A percentile compares a stretch with the other conserved stretches of the same genome.
Conservation (phyloP, 92 coral and sea anemone species). For the Epizoanthus rinbou region DNA sequence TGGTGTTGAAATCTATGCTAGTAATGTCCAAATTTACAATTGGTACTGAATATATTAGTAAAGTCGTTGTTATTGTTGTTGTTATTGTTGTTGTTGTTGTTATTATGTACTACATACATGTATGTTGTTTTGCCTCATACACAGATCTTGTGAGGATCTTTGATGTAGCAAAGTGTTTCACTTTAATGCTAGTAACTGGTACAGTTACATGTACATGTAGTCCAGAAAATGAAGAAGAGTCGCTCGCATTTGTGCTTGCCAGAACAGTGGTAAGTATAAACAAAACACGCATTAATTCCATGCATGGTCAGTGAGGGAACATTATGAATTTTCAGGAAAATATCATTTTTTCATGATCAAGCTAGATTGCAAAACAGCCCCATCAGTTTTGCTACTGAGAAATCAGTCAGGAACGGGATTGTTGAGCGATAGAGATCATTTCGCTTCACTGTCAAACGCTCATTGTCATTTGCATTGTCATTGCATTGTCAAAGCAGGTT, state of each 20-base stretch:
- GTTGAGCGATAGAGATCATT: no score
- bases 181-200: slow-evolving; percentile 4
- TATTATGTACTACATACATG: neutral
- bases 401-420: no score
- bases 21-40: no score
- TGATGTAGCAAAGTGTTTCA: slow-evolving; percentile 27
- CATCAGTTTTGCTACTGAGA: no score
- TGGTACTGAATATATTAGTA: no score
- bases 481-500: no score
- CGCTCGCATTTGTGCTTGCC: neutral
- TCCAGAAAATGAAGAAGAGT: neutral
- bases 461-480: no score
- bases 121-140: neutral
- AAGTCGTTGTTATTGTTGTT: no score
- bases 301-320: neutral
- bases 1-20: no score
- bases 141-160: slow-evolving; percentile 30
- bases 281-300: neutral
- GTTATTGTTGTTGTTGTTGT: no score
- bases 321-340: neutral
- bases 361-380: neutral
- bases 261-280: slow-evolving; percentile 14
- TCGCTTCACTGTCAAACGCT: no score
- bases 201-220: neutral
- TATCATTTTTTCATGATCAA: neutral